Base-by-base conservation (phyloP, 2,888 invertebrate species). In the Oligia strigilis region DNA sequence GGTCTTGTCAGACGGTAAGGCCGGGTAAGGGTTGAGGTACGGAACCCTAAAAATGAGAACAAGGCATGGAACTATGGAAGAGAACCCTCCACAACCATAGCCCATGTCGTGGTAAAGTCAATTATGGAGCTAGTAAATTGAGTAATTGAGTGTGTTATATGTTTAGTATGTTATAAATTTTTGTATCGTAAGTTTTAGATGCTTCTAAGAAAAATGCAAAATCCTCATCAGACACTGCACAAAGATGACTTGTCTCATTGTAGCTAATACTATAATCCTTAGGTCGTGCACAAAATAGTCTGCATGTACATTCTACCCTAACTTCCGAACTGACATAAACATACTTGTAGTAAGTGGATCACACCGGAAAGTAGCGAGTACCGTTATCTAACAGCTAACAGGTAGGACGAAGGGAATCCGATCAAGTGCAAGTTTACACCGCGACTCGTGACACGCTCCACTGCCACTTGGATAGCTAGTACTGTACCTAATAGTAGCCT, bases 381-480 rank as follows among this genome's bases (percentile, higher is more conserved):
- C 75, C 74, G 78, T 89, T 90, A 91, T 89, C 81, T 83, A 89
- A 90, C 89, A 46, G 81, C 92, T 87, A 92, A 89, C 88, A 40
- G 84, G 91, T 89, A 92, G 91, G 93, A 87, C 93, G 87, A 82
- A 92, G 92, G 87, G 96, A 96, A 95, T 88, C 96, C 96, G 71
- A 75, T 81, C 88, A 95, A 96, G 93, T 96, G 95, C 95, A 94
- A 93, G 93, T 93, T 92, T 91, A 93, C 91, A 92, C 83, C 60
- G 46, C 58, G 49, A 65, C 72, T 60, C 87, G 90, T 88, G 85
- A 88, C 89, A 90, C 86, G 84, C 88, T 81, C 77, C 73, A 70
- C 69, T 75, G 71, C 43, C 64, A 87, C 81, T 84, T 85, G 55
- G 77, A 80, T 79, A 83, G 62, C 71, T 72, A 46, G 19, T 62